These are phyloP conservation scores for Pteronotus mesoamericanus DNA, from an alignment of 2,797 vertebrate genomes.

Conservation along the genomic window DNA sequence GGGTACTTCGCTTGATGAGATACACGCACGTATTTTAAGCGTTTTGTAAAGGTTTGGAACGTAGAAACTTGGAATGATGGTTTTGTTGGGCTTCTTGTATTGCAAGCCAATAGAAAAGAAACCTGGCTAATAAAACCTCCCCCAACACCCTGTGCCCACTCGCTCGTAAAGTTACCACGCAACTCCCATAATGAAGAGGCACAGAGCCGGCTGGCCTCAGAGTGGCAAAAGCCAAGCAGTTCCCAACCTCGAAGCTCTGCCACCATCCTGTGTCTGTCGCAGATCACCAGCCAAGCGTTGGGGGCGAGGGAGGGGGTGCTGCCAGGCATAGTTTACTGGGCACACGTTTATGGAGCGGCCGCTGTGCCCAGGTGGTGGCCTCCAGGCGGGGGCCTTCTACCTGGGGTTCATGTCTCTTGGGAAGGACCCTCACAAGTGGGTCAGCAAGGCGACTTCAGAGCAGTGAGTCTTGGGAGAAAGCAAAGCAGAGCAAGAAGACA, in stretches of 20 bases:
- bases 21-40: not conserved
- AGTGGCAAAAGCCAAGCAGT: not conserved
- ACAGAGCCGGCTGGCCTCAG: not conserved
- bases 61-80: not conserved
- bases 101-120: not conserved
- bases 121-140: not conserved
- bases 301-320: not conserved
- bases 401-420: rapidly evolving
- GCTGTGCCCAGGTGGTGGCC: not conserved
- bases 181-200: not conserved
- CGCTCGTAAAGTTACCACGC: not conserved
- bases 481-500: too few relatives aligned
- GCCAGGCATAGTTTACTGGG: not conserved
- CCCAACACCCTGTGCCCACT: not conserved
- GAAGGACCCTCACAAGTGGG: too few relatives aligned
- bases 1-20: not conserved
- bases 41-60: not conserved
- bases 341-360: not conserved
- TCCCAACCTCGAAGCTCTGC: not conserved
- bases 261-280: not conserved
- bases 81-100: not conserved
- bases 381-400: not conserved
- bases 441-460: not conserved
- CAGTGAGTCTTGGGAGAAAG: not conserved
- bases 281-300: not conserved